Conservation (phyloP, 2,888 invertebrate genomes). For the Cosmopolites sordidus region DNA sequence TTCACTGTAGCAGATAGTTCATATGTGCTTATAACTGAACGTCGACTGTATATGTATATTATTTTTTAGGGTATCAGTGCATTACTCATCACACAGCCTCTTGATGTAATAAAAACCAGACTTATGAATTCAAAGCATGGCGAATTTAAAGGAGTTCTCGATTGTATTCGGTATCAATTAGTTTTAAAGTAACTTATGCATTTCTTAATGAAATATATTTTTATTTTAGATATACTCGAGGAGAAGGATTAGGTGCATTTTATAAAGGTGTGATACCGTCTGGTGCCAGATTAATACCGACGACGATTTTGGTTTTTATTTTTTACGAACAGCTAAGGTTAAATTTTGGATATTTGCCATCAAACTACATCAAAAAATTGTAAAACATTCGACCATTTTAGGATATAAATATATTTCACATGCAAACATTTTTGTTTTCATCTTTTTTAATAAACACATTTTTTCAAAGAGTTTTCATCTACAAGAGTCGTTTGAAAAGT, state of each 20-base stretch:
- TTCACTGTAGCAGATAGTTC: no score
- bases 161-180: constrained; percentile 53
- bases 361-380: background rate
- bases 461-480: no score
- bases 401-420: no score
- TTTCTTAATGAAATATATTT: no score
- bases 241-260: constrained; percentile 84
- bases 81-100: constrained; percentile 88
- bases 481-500: no score
- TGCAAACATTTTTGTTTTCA: no score
- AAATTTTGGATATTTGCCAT: constrained; percentile 59
- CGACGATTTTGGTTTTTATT: constrained; percentile 91
- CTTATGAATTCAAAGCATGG: constrained; percentile 96
- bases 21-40: no score
- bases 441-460: no score
- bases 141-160: constrained; percentile 67
- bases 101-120: constrained; percentile 95
- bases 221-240: constrained; percentile 49
- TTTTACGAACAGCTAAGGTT: constrained; percentile 89
- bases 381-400: no score
- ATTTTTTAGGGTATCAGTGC: constrained; percentile 73
- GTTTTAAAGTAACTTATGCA: no score
- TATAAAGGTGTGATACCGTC: constrained; percentile 95
- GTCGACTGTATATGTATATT: no score
- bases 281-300: constrained; percentile 90